A percentile compares a stretch with the other conserved stretches of the same genome.
phyloP scores from a whole-genome alignment of 1,140 invertebrate genomes.

The Anagrus nilaparvatae region DNA sequence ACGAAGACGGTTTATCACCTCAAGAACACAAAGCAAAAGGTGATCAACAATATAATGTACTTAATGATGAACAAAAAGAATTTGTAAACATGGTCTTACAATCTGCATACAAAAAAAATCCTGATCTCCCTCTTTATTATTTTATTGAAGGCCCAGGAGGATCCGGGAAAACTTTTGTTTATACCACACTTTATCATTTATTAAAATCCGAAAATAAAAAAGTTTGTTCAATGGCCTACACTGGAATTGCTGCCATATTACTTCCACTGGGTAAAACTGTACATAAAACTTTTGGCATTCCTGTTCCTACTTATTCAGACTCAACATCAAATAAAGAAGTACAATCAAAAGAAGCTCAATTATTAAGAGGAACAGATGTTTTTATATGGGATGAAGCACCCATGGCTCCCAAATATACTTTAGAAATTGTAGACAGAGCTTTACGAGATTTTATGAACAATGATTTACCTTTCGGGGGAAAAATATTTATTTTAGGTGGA shows the following conservation, averaged over 20 bases:
- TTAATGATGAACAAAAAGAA: constrained; percentile 6
- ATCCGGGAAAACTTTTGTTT: constrained; percentile 20
- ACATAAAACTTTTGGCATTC: constrained; percentile 17
- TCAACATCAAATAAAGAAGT: constrained; percentile 20
- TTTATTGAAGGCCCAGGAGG: constrained; percentile 20
- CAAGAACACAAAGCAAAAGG: too few species aligned
- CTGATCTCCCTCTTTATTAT: constrained; percentile 5
- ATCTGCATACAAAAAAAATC: background rate
- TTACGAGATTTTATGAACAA: constrained; percentile 14
- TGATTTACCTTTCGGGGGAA: constrained; percentile 18
- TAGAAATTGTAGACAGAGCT: constrained; percentile 18
- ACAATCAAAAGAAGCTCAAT: too few species aligned
- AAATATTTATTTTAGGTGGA: constrained; percentile 20
- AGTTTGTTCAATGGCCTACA: constrained; percentile 15
- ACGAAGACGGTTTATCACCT: too few species aligned
- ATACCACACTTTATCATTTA: constrained; percentile 15
- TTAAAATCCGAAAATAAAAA: constrained; percentile 10
- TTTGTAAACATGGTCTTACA: constrained; percentile 10
- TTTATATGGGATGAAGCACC: too few species aligned
- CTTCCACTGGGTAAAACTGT: constrained; percentile 9
- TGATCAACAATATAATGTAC: constrained; percentile 8
- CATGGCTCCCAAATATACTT: constrained; percentile 17
- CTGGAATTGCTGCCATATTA: constrained; percentile 20
- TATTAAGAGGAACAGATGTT: too few species aligned
- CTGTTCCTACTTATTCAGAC: constrained; percentile 9